Conservation (phyloP, 2,113 vertebrate genomes). For the Eulemur rufifrons region DNA sequence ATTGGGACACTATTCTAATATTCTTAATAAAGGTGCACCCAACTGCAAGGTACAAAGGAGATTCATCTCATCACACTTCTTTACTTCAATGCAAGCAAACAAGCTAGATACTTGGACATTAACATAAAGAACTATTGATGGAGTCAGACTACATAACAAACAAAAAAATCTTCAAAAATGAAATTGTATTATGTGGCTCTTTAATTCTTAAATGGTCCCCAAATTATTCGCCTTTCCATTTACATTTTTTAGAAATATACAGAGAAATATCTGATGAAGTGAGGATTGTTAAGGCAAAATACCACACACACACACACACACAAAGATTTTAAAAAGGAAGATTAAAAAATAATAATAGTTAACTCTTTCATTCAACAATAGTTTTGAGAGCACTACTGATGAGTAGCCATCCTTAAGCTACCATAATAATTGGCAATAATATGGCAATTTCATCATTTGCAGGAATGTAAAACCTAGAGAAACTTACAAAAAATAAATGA, state of each 20-base stretch:
- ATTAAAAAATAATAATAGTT: background rate
- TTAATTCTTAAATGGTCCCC: background rate
- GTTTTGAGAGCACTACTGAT: background rate
- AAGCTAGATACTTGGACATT: background rate
- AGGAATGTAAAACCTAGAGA: background rate
- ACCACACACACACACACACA: background rate
- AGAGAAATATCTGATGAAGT: background rate
- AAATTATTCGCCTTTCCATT: background rate
- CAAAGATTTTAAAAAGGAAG: background rate
- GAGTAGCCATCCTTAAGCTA: background rate
- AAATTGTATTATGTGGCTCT: background rate
- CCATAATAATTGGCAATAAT: background rate
- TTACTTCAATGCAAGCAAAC: background rate
- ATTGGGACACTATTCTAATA: background rate
- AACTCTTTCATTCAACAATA: background rate
- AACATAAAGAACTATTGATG: background rate
- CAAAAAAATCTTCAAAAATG: background rate
- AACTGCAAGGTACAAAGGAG: background rate
- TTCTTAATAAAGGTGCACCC: background rate
- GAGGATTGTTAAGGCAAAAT: background rate
- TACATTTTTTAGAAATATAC: background rate
- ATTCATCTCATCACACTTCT: background rate
- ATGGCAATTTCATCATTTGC: background rate
- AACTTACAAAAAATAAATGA: background rate
- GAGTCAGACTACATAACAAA: background rate